These are phyloP conservation scores for Drosophila percnosoma DNA, from an alignment of 2,888 invertebrate genomes.

Conservation along the genomic window DNA sequence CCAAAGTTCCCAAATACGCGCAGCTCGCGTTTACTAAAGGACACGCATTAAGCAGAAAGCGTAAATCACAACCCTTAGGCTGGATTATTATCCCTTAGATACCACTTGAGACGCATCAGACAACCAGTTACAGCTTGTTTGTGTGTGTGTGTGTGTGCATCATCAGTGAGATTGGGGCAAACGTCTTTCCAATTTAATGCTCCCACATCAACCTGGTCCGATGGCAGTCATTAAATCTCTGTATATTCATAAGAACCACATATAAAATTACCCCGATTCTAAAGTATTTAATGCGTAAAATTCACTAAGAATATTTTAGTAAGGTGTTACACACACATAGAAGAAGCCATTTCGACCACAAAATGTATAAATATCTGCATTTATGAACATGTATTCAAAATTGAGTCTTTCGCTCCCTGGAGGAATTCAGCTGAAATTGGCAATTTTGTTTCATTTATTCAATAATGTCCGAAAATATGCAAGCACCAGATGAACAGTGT, in stretches of 20 bases:
- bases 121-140: constrained; percentile 27
- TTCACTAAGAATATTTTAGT: not conserved
- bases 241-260: constrained; percentile 12
- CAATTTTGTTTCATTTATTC: not conserved
- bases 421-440: not conserved
- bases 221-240: constrained; percentile 67
- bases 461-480: not conserved
- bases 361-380: not conserved
- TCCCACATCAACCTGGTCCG: constrained; percentile 39
- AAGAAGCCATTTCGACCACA: not conserved
- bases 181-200: constrained; percentile 24
- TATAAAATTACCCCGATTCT: not conserved
- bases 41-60: constrained; percentile 17
- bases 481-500: not conserved
- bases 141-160: constrained; percentile 10
- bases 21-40: constrained; percentile 2
- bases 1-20: not conserved
- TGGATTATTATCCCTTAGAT: constrained; percentile 67
- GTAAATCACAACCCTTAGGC: constrained; percentile 52
- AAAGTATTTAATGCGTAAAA: not conserved
- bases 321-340: too few species aligned
- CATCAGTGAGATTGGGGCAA: constrained; percentile 42
- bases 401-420: not conserved
- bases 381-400: not conserved
- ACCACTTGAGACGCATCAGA: constrained; percentile 65